Evolutionary conservation across 2,113 vertebrate genomes (phyloP), one percentile per base, ranked within the genome.

Genomic region (Podarcis raffonei): DNA sequence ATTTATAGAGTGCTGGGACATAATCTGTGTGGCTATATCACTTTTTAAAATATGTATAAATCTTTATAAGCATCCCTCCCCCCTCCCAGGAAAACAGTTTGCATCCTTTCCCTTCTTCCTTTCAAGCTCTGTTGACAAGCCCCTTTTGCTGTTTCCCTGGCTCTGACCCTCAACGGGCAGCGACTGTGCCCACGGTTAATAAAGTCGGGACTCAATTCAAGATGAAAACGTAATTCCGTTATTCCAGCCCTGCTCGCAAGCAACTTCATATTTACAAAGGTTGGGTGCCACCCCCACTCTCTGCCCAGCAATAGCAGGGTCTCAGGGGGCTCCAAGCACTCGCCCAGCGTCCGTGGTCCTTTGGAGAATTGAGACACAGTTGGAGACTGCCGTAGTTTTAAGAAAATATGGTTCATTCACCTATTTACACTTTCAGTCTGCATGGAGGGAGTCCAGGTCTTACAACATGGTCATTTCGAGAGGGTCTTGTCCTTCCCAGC

Each of bases 1-100:
- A 95, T 95, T 89, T 85, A 93, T 86, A 66, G 66, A 35, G 89
- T 95, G 89, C 23, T 76, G 77, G 77, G 71, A 59, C 27, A 23
- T 15, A 89, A 83, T 0, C 57, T 53, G 53, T 48, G 87, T 22
- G 86, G 42, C 48, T 53, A 89, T 65, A 88, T 11, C 53, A 81
- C 75, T 93, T 89, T n/a, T 48, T 82, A 91, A 90, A 93, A 87
- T 82, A 37, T 66, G n/a, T 22, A 85, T 59, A 87, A 93, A 90
- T 84, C 89, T 62, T 81, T 84, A 84, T 48, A 69, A 74, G 86
- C 27, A 87, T 53, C 85, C n/a, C 71, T 32, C 12, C 13, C 20
- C 4, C 3, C 20, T 12, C 30, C 30, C 30, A 59, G 18, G 7
- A 88, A 89, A 71, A 42, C 86, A 20, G 2, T 83, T 92, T 90